Evolutionary conservation across 2,797 vertebrate genomes (phyloP).

Genomic region (Pempheris klunzingeri): DNA sequence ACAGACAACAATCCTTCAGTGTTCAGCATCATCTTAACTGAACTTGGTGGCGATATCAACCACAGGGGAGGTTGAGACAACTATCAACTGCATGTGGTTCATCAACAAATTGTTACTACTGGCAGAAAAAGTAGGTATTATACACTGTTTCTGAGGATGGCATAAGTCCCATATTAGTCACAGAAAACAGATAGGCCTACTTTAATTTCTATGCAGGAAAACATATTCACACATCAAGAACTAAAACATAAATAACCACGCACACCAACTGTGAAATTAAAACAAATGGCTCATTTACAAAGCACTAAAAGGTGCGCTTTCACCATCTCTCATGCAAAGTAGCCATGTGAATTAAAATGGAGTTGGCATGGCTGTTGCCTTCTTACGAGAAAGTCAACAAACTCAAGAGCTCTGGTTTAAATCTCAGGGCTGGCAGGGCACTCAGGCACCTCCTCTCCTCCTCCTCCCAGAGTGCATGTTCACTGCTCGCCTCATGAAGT

Average conservation of each 20-base stretch:
- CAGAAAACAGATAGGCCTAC: conserved; percentile 13
- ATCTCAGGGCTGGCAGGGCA: conserved; percentile 69
- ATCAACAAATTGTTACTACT: background rate
- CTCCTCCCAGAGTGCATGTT: conserved; percentile 67
- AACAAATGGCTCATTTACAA: conserved; percentile 66
- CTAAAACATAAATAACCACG: conserved; percentile 12
- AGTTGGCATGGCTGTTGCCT: conserved; percentile 60
- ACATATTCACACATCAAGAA: conserved; percentile 34
- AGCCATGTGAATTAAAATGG: conserved; percentile 71
- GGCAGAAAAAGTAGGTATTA: background rate
- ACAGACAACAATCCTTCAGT: background rate
- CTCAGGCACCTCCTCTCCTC: conserved; percentile 52
- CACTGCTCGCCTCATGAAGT: conserved; percentile 67
- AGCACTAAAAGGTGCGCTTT: conserved; percentile 52
- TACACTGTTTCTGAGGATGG: conserved; percentile 1
- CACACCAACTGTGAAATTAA: conserved; percentile 40
- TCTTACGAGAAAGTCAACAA: conserved; percentile 79
- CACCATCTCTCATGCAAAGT: conserved; percentile 76
- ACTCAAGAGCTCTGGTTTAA: conserved; percentile 72
- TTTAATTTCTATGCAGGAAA: conserved; percentile 27
- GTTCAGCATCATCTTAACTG: background rate
- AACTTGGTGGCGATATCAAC: background rate
- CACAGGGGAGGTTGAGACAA: background rate
- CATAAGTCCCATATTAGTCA: background rate
- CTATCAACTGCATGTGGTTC: background rate